Percentiles rank a stretch among this genome's conserved stretches.
phyloP scores from a whole-genome alignment of 2,113 vertebrate species.

The Prolemur simus region DNA sequence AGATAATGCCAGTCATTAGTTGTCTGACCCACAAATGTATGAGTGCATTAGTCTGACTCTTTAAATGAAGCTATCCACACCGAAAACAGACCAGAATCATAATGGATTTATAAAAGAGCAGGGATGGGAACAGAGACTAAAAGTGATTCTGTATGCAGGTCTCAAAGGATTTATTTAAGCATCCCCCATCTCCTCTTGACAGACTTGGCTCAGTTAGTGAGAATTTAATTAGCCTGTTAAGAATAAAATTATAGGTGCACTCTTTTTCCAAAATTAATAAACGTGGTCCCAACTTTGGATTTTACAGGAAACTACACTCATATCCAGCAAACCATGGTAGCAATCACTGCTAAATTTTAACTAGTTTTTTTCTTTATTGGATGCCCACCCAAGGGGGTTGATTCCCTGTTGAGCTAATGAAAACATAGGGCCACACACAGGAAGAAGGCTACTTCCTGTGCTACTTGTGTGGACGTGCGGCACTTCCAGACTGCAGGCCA shows the following conservation, averaged over 20 bases:
- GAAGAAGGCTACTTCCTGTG: background rate
- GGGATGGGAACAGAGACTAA: background rate
- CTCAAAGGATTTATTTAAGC: background rate
- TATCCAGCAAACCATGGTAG: background rate
- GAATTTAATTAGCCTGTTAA: background rate
- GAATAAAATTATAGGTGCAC: background rate
- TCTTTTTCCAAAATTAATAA: background rate
- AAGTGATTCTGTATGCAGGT: background rate
- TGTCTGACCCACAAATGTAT: background rate
- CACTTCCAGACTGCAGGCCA: background rate
- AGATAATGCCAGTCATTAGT: background rate
- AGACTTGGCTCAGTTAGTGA: background rate
- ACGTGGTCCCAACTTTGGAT: background rate
- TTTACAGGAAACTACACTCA: background rate
- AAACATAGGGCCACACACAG: background rate
- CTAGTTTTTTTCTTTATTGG: background rate
- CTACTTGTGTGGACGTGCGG: accelerated
- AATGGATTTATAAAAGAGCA: background rate
- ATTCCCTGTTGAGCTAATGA: background rate
- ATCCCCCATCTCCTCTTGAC: background rate
- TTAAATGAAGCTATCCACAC: background rate
- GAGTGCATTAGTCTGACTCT: background rate
- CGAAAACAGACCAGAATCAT: background rate
- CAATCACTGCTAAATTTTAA: background rate
- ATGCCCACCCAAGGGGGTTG: background rate